Base-by-base conservation (phyloP, 2,797 vertebrate species). In the Periophthalmus magnuspinnatus region DNA sequence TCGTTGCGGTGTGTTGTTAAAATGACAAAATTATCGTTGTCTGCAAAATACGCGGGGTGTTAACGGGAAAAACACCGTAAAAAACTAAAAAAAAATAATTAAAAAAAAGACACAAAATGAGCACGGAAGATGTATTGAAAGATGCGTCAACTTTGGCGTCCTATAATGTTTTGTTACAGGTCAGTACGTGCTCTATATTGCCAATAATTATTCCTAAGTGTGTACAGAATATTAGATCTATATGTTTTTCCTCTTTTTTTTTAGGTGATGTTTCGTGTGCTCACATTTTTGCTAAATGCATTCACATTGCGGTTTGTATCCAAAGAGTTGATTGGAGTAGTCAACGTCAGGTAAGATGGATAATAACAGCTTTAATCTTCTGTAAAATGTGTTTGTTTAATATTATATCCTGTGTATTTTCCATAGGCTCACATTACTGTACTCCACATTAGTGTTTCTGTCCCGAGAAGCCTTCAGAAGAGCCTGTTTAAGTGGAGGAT, bases 251-350 rank as follows among this genome's bases (percentile, higher is more conserved):
- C 13, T 2, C n/a, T 24, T 5, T 11, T 59, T 33, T 10, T 59
- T 24, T 66, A 99, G 97, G 95, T 98, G 80, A 86, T 95, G 90
- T 98, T 98, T 86, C 95, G 98, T 2, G 72, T 93, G 59, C 89
- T 97, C 78, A 97, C 97, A 36, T 99, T 99, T 83, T 81, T 94
- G 59, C 87, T 99, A 80, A 99, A 99, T 77, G 97, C 96, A 0
- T 98, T 98, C 89, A 96, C 96, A 0, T 91, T 99, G 73, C 95
- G 97, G n/a, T 97, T 95, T 78, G 95, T 99, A 32, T 98, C 97
- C 65, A 95, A 95, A 74, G 97, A 99, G 86, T 90, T 96, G 6
- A 86, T 99, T 67, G 97, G 97, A 0, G 90, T 99, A 8, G 97
- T 99, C 47, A 97, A 96, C 68, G 97, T 99, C 70, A 95, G 98